A percentile compares a stretch with the other conserved stretches of the same genome.
Conservation (phyloP, 2,113 vertebrate genomes). For the Oxyura jamaicensis region DNA sequence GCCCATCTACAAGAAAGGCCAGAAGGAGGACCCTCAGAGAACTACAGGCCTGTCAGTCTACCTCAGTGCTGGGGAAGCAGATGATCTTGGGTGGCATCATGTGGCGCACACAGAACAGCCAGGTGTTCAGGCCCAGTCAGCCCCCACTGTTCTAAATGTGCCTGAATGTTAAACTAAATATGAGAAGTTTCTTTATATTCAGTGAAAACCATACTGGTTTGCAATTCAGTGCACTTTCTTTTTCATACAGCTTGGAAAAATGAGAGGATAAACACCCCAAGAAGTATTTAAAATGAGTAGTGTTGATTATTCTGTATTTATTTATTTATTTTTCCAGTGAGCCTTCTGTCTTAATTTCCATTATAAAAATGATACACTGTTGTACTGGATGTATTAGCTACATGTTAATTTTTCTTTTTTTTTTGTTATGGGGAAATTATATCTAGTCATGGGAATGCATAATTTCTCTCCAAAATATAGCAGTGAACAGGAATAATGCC, state of each 20-base stretch:
- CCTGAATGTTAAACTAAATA: neutral
- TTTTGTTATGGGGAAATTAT: neutral
- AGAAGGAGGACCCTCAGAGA: no score
- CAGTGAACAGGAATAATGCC: neutral
- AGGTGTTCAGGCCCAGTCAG: no score
- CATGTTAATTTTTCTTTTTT: neutral
- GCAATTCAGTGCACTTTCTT: neutral
- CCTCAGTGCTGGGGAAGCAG: no score
- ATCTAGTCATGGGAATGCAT: neutral
- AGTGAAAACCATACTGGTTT: neutral
- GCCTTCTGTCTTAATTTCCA: neutral
- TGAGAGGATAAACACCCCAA: neutral
- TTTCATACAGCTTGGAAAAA: neutral
- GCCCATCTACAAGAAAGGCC: no score
- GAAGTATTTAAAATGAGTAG: neutral
- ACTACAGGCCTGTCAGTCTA: no score
- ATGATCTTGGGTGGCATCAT: no score
- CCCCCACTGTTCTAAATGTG: neutral
- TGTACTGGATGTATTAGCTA: neutral
- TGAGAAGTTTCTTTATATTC: neutral
- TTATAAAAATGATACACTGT: neutral
- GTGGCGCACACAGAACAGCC: no score
- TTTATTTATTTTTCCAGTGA: neutral
- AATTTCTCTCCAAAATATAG: neutral
- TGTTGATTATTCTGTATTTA: neutral